Base-by-base conservation (phyloP, 2,113 vertebrate species). In the Hassar affinis region DNA sequence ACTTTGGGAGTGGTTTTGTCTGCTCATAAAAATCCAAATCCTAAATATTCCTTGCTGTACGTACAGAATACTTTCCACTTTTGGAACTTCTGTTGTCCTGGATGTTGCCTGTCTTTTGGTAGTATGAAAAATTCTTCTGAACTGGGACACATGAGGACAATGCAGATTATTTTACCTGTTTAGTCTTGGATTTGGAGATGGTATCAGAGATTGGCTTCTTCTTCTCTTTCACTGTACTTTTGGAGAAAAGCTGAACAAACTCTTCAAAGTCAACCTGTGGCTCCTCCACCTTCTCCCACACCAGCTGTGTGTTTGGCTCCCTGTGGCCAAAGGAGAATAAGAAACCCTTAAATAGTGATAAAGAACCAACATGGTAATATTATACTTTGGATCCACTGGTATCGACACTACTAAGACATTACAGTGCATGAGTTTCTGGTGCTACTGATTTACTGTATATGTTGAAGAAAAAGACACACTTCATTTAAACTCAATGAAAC, bases 141-240 rank as follows among this genome's bases (percentile, higher is more conserved):
- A 35, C 30, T 66, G 35, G 38, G 15, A 30, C 27, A 71, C 68
- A 6, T 17, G 49, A 7, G 6, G 47, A 45, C 68, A 47, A n/a
- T 49, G 8, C 1, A 49, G 42, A 27, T 52, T 33, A 20, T 30
- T 94, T 95, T 89, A 98, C 98, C 94, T 98, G 97, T 89, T 97
- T 98, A 79, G 96, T 93, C 91, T 99, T 99, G 1, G 96, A 96
- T 91, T 98, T 99, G 90, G 95, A 95, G 92, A 98, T 98, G 84
- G 97, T 98, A 85, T 99, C 97, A 66, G 96, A 98, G 92, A 99
- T 96, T 6, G 98, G 97, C 87, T 98, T 99, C 92, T 99, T 99
- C 91, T 97, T 97, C 89, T 98, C 96, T 91, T 98, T 98, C 35
- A 98, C 93, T 68, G 97, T 95, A 88, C 93, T 95, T 95, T 98